phyloP scores from a whole-genome alignment of 2,888 invertebrate genomes.

The Netelia fuscicornis region DNA sequence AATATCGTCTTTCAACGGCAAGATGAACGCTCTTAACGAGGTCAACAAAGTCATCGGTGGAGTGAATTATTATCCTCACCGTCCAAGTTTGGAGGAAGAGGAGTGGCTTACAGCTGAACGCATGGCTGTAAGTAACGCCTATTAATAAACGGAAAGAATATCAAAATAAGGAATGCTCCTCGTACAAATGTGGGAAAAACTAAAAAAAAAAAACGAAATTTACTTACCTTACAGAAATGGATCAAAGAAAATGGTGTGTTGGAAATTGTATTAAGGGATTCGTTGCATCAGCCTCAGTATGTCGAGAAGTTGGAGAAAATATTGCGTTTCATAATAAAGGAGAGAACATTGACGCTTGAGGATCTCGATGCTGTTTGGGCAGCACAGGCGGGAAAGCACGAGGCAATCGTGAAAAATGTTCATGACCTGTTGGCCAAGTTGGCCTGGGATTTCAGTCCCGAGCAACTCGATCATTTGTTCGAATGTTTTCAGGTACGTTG shows the following conservation, averaged over 20 bases:
- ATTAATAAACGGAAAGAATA: background rate
- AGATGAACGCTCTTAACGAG: slow-evolving; percentile 99
- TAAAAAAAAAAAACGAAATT: background rate
- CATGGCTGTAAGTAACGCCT: slow-evolving; percentile 92
- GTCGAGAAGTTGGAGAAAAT: slow-evolving; percentile 99
- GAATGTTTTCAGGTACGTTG: slow-evolving; percentile 95
- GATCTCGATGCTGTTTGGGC: slow-evolving; percentile 99
- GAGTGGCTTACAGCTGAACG: slow-evolving; percentile 97
- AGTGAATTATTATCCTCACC: slow-evolving; percentile 95
- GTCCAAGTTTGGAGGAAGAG: slow-evolving; percentile 91
- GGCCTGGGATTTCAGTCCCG: slow-evolving; percentile 99
- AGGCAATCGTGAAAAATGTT: slow-evolving; percentile 99
- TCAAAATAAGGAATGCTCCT: background rate
- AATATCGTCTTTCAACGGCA: slow-evolving; percentile 99
- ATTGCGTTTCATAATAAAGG: slow-evolving; percentile 98
- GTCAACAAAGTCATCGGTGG: slow-evolving; percentile 98
- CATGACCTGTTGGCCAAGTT: slow-evolving; percentile 98
- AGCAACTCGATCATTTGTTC: slow-evolving; percentile 98
- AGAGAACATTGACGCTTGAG: slow-evolving; percentile 93
- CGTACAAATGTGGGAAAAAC: background rate
- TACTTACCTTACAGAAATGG: slow-evolving; percentile 90
- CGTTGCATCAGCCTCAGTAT: slow-evolving; percentile 98
- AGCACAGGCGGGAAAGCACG: slow-evolving; percentile 98
- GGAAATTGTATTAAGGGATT: slow-evolving; percentile 97
- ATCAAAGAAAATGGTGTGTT: slow-evolving; percentile 98